Percentiles rank a stretch among this genome's conserved stretches.
These are phyloP conservation scores for Halcyon senegalensis DNA, from an alignment of 2,113 vertebrate genomes.

Conservation along the genomic window DNA sequence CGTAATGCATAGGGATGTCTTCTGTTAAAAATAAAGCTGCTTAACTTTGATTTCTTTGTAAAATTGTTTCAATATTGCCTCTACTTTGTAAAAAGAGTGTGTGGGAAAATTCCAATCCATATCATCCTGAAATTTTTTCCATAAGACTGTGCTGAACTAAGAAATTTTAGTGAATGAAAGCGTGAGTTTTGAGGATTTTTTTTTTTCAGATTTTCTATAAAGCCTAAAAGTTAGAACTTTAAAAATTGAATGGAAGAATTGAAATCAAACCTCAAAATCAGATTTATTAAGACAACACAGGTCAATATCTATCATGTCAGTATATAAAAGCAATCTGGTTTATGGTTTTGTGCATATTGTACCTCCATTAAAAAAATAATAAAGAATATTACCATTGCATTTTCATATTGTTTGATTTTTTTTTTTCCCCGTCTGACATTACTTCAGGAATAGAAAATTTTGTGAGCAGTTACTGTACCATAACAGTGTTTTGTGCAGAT, in stretches of 20 bases:
- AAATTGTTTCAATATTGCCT: not conserved
- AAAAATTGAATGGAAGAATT: not conserved
- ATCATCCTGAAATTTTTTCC: not conserved
- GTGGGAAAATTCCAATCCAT: not conserved
- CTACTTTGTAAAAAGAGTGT: not conserved
- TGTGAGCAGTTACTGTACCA: not conserved
- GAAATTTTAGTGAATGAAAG: not conserved
- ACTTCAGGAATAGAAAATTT: not conserved
- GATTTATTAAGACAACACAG: not conserved
- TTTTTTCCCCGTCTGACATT: not conserved
- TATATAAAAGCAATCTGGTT: not conserved
- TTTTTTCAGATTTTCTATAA: not conserved
- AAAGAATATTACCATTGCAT: not conserved
- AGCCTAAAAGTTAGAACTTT: not conserved
- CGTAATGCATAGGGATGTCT: not conserved
- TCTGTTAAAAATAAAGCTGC: not conserved
- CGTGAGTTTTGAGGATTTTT: not conserved
- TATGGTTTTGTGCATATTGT: not conserved
- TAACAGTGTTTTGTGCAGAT: not conserved
- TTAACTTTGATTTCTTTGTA: not conserved
- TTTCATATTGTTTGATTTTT: not conserved
- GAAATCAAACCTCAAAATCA: not conserved
- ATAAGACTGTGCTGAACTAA: not conserved
- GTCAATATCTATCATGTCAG: not conserved
- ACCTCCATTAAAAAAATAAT: not conserved